These are phyloP conservation scores for Tenualosa ilisha DNA, from an alignment of 2,797 vertebrate genomes.

Conservation along the genomic window DNA sequence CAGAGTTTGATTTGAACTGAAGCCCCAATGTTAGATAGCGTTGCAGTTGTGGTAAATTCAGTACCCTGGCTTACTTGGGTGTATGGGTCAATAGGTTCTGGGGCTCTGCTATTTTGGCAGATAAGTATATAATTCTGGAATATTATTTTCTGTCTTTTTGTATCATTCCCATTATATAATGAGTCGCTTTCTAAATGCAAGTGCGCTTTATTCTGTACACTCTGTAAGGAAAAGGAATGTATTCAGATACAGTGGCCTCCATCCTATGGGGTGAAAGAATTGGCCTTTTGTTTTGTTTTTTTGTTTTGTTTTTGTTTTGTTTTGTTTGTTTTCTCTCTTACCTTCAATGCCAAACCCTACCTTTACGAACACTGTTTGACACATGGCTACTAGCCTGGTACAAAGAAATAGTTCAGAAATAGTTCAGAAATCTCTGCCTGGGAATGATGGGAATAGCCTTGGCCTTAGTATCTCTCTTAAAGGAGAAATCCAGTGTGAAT, in stretches of 20 bases:
- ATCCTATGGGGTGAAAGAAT: not conserved
- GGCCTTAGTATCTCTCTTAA: not conserved
- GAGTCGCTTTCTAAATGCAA: not conserved
- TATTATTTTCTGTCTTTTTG: not conserved
- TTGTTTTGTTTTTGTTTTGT: not conserved
- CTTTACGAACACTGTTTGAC: not conserved
- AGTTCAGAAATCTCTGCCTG: not conserved
- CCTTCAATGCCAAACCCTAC: not conserved
- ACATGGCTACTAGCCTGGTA: not conserved
- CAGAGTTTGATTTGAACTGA: not conserved
- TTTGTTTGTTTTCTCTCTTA: not conserved
- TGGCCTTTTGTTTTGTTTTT: not conserved
- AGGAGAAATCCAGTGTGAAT: too few relatives aligned
- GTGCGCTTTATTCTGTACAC: not conserved
- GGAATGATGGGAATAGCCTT: not conserved
- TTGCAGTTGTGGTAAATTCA: not conserved
- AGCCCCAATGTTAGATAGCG: too few relatives aligned
- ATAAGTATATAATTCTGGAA: not conserved
- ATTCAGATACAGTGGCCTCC: not conserved
- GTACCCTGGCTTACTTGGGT: not conserved
- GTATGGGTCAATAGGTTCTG: not conserved
- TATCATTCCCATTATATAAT: not conserved
- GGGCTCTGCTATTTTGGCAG: not conserved
- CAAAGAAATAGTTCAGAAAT: not conserved
- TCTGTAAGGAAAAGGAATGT: not conserved